Conservation (phyloP, 2,797 vertebrate genomes). For the Bovichtus diacanthus region DNA sequence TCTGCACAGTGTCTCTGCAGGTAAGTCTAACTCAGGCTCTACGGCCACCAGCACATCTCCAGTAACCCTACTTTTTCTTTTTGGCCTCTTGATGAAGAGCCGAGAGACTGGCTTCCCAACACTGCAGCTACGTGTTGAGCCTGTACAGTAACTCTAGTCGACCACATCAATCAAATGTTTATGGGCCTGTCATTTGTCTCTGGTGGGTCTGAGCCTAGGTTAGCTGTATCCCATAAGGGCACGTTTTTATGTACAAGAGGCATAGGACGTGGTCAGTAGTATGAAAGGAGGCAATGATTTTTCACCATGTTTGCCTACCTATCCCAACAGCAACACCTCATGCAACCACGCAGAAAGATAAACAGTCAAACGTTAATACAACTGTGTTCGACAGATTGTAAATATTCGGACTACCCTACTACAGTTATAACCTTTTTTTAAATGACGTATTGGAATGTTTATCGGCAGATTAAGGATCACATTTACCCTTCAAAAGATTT, state of each 20-base stretch:
- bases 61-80: neutral
- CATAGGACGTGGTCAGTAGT: neutral
- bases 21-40: neutral
- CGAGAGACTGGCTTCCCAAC: neutral
- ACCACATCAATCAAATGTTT: conserved; percentile 44
- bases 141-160: conserved; percentile 45
- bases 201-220: conserved; percentile 5
- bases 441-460: conserved; percentile 15
- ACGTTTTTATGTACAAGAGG: neutral
- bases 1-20: conserved; percentile 18
- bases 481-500: conserved; percentile 31
- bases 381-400: neutral
- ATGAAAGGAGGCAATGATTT: neutral
- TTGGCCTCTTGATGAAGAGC: conserved; percentile 1
- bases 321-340: neutral
- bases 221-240: neutral
- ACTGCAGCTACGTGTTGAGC: conserved; percentile 33
- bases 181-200: conserved; percentile 39
- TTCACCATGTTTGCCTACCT: neutral
- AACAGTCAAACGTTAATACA: neutral
- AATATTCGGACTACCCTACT: neutral
- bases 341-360: conserved; percentile 5
- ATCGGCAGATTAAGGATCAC: conserved; percentile 3
- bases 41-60: neutral
- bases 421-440: neutral